These are phyloP conservation scores for Hypomecis atomaria DNA, from an alignment of 2,888 invertebrate species.

Conservation along the genomic window DNA sequence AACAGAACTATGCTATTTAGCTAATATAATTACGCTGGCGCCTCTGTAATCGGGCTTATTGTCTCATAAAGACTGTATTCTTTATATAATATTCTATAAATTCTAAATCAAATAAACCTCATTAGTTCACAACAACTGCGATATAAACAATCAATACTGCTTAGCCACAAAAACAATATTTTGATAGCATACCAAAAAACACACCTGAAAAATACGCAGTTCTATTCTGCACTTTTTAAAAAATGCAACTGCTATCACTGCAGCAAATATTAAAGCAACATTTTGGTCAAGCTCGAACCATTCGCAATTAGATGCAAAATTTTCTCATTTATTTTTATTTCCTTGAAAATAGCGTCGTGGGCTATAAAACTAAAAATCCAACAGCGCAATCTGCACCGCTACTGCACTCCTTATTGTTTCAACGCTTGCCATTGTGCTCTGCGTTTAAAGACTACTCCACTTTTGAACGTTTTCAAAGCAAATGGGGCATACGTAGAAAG, in stretches of 20 bases:
- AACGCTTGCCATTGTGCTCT: constrained; percentile 50
- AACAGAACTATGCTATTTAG: too few species aligned
- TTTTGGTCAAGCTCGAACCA: neutral
- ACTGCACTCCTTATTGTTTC: constrained; percentile 63
- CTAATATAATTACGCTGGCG: too few species aligned
- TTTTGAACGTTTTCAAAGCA: constrained; percentile 46
- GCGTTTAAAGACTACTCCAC: constrained; percentile 49
- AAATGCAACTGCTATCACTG: neutral
- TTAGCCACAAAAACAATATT: neutral
- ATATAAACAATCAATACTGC: too few species aligned
- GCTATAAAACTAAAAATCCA: constrained; percentile 45
- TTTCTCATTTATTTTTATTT: constrained; percentile 5
- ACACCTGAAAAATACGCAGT: neutral
- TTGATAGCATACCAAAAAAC: neutral
- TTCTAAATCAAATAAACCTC: too few species aligned
- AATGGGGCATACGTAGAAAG: constrained; percentile 38
- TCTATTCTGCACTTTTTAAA: too few species aligned
- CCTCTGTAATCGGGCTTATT: too few species aligned
- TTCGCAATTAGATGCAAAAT: constrained; percentile 1
- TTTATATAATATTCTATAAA: too few species aligned
- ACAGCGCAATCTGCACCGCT: constrained; percentile 51
- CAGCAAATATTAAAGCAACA: neutral
- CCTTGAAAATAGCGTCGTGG: constrained; percentile 38
- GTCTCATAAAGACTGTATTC: too few species aligned
- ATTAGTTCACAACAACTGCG: too few species aligned